Conservation (phyloP, 1,140 invertebrate species). For the Drosophila rhopaloa region DNA sequence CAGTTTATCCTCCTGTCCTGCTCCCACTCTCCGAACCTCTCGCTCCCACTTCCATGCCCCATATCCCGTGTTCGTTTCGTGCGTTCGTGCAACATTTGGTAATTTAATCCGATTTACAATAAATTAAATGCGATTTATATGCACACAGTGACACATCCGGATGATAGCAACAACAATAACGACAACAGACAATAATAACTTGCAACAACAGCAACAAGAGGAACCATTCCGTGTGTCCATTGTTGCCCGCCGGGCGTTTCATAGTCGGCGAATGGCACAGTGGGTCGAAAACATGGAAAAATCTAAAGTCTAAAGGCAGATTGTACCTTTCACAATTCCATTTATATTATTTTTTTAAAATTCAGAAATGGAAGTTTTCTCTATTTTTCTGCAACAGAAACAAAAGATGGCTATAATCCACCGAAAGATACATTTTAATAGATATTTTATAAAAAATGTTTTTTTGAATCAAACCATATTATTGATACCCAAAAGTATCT, state of each 20-base stretch:
- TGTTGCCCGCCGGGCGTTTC: conserved; percentile 46
- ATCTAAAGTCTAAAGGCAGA: no score
- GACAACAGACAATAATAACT: conserved; percentile 45
- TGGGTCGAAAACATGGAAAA: not conserved
- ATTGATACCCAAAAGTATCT: no score
- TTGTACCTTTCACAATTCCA: no score
- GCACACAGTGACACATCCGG: conserved; percentile 82
- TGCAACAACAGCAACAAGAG: conserved; percentile 40
- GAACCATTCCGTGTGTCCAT: conserved; percentile 60
- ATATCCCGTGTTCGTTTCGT: conserved; percentile 10
- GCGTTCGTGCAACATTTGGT: conserved; percentile 80
- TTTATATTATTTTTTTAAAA: no score
- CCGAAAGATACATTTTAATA: no score
- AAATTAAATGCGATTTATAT: conserved; percentile 84
- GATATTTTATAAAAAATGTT: no score
- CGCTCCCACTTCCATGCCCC: not conserved
- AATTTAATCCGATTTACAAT: conserved; percentile 84
- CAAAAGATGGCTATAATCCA: no score
- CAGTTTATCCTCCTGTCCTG: conserved; percentile 5
- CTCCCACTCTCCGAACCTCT: not conserved
- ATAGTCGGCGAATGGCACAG: conserved; percentile 10
- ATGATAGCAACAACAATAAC: conserved; percentile 74
- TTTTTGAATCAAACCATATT: no score
- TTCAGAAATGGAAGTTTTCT: no score
- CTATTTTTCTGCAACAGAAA: no score